Conservation (phyloP, 2,797 vertebrate species). For the Astyanax mexicanus region DNA sequence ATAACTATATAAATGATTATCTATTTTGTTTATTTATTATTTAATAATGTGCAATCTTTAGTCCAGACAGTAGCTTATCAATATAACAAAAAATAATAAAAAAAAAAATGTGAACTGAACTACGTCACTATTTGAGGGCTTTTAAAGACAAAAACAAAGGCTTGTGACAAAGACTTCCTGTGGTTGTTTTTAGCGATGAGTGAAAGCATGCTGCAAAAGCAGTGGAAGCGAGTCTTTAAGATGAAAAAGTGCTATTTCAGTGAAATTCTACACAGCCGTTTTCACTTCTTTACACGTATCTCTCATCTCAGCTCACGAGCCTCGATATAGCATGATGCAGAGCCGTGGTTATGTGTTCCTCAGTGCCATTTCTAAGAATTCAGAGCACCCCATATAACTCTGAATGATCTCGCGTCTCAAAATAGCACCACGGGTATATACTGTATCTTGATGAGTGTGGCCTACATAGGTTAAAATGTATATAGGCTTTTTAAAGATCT, state of each 20-base stretch:
- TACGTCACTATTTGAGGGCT: not conserved
- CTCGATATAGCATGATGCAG: constrained; percentile 19
- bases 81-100: too few species aligned
- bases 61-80: too few species aligned
- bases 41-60: too few species aligned
- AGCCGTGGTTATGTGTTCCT: constrained; percentile 37
- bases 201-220: constrained; percentile 29
- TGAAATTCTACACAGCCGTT: constrained; percentile 2
- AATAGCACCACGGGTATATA: constrained; percentile 29
- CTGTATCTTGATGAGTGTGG: constrained; percentile 29
- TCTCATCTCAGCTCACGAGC: constrained; percentile 38
- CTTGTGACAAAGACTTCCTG: constrained; percentile 34
- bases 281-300: constrained; percentile 19
- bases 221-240: constrained; percentile 34
- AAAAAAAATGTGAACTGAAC: too few species aligned
- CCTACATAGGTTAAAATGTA: constrained; percentile 42
- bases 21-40: too few species aligned
- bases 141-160: constrained; percentile 29
- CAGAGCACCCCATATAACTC: constrained; percentile 14
- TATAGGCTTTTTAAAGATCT: not conserved
- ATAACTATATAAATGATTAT: too few species aligned
- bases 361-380: constrained; percentile 46
- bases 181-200: constrained; percentile 39
- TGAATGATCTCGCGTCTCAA: constrained; percentile 16
- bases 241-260: constrained; percentile 31